A percentile compares a stretch with the other conserved stretches of the same genome.
phyloP scores from a whole-genome alignment of 2,888 invertebrate species.

The Linhomoeus sp. region DNA sequence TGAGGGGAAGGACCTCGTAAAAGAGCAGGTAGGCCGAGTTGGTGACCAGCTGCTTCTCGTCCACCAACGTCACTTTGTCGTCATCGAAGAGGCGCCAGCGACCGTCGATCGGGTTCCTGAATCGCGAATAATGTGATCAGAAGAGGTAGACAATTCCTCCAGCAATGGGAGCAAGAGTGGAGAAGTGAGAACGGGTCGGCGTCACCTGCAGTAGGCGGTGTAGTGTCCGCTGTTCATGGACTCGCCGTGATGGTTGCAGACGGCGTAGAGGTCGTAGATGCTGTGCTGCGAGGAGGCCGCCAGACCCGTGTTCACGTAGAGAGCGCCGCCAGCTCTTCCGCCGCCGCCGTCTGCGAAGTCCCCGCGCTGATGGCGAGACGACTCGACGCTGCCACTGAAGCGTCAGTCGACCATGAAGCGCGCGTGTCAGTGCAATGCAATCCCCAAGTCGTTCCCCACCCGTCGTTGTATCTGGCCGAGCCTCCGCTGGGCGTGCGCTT shows the following conservation, averaged over 20 bases:
- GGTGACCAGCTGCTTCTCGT: constrained; percentile 54
- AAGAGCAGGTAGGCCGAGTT: constrained; percentile 83
- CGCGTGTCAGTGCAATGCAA: too few species aligned
- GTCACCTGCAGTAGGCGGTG: constrained; percentile 37
- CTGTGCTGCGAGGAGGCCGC: too few species aligned
- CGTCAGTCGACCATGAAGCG: neutral
- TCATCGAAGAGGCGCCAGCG: constrained; percentile 92
- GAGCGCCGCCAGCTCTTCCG: too few species aligned
- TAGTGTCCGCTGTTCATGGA: constrained; percentile 73
- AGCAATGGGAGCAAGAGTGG: too few species aligned
- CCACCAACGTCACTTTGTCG: constrained; percentile 52
- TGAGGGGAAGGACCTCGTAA: constrained; percentile 48
- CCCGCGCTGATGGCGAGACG: neutral
- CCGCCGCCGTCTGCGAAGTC: neutral
- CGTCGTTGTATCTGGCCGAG: too few species aligned
- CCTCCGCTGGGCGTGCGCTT: too few species aligned
- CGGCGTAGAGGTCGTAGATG: constrained; percentile 74
- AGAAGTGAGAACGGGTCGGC: constrained; percentile 5
- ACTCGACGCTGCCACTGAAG: neutral
- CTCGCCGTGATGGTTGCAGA: constrained; percentile 69
- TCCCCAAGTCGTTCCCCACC: too few species aligned
- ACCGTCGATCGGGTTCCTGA: constrained; percentile 74
- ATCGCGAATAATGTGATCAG: constrained; percentile 46
- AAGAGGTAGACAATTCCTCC: neutral
- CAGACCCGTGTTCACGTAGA: too few species aligned